Percentiles rank a stretch among this genome's conserved stretches.
Conservation (phyloP, 2,113 vertebrate species). For the Cynocephalus volans region DNA sequence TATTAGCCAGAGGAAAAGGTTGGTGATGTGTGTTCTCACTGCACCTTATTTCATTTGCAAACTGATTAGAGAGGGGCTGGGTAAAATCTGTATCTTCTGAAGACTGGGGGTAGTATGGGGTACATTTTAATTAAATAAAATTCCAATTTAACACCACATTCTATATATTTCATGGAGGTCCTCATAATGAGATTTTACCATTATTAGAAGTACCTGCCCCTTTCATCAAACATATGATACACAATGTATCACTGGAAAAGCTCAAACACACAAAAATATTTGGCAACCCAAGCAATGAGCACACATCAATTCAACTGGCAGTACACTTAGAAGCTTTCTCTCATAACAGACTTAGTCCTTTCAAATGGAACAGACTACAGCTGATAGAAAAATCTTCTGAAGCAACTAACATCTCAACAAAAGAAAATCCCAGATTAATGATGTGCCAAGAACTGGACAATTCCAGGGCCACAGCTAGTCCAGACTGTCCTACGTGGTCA, state of each 20-base stretch:
- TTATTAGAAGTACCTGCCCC: not conserved
- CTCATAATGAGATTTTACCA: not conserved
- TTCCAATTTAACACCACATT: not conserved
- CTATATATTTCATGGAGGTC: not conserved
- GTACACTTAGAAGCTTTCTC: not conserved
- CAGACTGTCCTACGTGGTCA: too few relatives aligned
- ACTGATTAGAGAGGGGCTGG: not conserved
- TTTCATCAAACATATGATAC: not conserved
- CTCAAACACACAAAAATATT: not conserved
- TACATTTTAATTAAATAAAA: conserved; percentile 23
- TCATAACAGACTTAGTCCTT: not conserved
- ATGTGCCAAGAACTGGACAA: not conserved
- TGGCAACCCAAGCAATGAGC: not conserved
- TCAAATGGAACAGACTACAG: not conserved
- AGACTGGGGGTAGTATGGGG: not conserved
- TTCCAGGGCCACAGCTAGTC: not conserved
- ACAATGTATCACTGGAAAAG: not conserved
- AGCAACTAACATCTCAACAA: not conserved
- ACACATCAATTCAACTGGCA: not conserved
- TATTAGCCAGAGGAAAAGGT: not conserved
- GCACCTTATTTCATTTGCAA: not conserved
- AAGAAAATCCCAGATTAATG: not conserved
- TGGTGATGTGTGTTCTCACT: not conserved
- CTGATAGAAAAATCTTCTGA: not conserved
- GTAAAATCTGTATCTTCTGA: not conserved